These are phyloP conservation scores for Neocloeon triangulifer DNA, from an alignment of 1,140 invertebrate species.

Conservation along the genomic window DNA sequence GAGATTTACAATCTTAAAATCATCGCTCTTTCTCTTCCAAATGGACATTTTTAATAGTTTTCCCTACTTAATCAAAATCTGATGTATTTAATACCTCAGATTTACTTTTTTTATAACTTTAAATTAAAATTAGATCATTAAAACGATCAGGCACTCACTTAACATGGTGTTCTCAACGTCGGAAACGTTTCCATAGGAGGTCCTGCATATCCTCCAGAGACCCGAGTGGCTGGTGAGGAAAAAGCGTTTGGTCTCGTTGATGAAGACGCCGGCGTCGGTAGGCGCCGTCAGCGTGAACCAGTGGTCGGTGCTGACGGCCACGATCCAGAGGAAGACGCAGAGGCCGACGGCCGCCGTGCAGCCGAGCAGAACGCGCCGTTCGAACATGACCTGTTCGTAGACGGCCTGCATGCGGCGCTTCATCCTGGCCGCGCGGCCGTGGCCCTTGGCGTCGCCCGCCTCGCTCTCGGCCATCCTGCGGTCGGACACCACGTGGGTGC, in stretches of 20 bases:
- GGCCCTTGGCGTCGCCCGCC: too few relatives aligned
- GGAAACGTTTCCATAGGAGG: conserved; percentile 1
- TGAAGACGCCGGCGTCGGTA: conserved; percentile 23
- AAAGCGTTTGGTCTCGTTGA: conserved; percentile 26
- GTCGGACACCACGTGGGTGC: too few relatives aligned
- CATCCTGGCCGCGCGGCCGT: too few relatives aligned
- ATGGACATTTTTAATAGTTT: too few relatives aligned
- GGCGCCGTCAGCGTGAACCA: conserved; percentile 35
- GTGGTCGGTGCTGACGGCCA: conserved; percentile 46
- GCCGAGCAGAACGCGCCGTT: conserved; percentile 39
- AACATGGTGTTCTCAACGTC: background rate
- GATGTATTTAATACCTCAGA: too few relatives aligned
- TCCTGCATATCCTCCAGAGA: conserved; percentile 38
- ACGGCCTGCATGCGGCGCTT: conserved; percentile 19
- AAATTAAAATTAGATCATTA: too few relatives aligned
- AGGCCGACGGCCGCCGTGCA: conserved; percentile 42
- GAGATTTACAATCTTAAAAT: too few relatives aligned
- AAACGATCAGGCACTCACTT: too few relatives aligned
- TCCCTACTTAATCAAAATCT: too few relatives aligned
- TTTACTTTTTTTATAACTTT: too few relatives aligned
- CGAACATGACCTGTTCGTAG: conserved; percentile 34
- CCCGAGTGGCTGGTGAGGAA: conserved; percentile 36
- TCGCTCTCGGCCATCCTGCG: too few relatives aligned
- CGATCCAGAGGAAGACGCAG: conserved; percentile 42
- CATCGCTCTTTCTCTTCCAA: too few relatives aligned